Evolutionary conservation across 2,113 vertebrate species (phyloP).

Genomic region (Coregonus clupeaformis): DNA sequence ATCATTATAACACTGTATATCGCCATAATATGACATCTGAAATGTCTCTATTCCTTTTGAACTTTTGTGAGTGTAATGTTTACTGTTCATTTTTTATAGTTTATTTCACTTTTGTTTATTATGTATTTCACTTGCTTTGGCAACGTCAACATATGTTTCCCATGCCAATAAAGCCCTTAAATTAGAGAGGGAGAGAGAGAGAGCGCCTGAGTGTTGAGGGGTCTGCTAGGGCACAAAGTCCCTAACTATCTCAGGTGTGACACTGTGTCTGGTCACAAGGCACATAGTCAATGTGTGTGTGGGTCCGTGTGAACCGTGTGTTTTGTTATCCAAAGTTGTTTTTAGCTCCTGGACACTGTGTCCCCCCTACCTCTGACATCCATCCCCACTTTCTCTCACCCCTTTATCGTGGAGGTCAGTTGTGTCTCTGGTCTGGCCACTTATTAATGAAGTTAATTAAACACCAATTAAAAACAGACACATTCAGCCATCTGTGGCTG

Average conservation of each 20-base stretch:
- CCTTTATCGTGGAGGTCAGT: not conserved
- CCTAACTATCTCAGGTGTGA: not conserved
- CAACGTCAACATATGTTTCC: too few species aligned
- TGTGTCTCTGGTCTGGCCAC: conserved; percentile 10
- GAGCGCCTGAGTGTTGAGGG: too few species aligned
- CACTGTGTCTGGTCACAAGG: not conserved
- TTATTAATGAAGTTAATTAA: conserved; percentile 34
- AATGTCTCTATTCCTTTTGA: too few species aligned
- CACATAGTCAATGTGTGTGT: not conserved
- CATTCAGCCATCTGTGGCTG: not conserved
- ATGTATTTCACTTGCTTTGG: too few species aligned
- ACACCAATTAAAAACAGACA: conserved; percentile 26
- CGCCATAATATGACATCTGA: too few species aligned
- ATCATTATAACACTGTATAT: too few species aligned
- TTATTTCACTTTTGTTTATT: too few species aligned
- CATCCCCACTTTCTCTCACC: not conserved
- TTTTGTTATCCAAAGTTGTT: not conserved
- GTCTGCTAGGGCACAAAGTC: too few species aligned
- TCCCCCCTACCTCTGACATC: not conserved
- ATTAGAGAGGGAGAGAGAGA: too few species aligned
- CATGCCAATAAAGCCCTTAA: too few species aligned
- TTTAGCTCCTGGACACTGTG: not conserved
- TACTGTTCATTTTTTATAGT: too few species aligned
- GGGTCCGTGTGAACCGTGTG: not conserved
- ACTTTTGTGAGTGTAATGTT: too few species aligned